Conservation (phyloP, 2,113 vertebrate species). For the Rhodinocichla rosea region DNA sequence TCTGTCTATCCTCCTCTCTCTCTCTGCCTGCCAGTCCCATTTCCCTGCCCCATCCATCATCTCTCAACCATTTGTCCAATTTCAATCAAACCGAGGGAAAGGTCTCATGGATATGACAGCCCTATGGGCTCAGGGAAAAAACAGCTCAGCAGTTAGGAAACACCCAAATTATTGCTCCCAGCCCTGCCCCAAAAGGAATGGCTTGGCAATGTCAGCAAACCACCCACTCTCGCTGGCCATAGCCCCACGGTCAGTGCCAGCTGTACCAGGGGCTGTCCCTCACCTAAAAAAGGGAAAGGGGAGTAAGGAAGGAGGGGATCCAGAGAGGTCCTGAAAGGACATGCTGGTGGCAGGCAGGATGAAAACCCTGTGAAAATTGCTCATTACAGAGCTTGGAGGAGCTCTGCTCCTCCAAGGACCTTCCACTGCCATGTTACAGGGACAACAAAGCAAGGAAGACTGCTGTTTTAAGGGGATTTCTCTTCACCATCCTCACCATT, state of each 20-base stretch:
- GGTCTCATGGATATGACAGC: not conserved
- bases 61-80: conserved; percentile 10
- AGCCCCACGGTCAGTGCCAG: not conserved
- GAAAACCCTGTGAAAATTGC: not conserved
- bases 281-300: not conserved
- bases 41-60: conserved; percentile 28
- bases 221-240: accelerated
- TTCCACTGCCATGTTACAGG: not conserved
- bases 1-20: conserved; percentile 39
- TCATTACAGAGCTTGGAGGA: not conserved
- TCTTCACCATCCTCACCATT: not conserved
- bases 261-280: not conserved
- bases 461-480: not conserved
- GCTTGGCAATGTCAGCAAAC: not conserved
- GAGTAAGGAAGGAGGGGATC: not conserved
- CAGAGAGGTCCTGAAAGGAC: not conserved
- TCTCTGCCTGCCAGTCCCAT: not conserved
- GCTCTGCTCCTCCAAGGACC: not conserved
- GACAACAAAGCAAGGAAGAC: not conserved
- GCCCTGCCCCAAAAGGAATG: not conserved
- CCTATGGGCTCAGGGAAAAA: not conserved
- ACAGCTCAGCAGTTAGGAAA: not conserved
- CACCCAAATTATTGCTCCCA: not conserved
- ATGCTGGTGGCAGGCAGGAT: accelerated
- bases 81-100: not conserved